phyloP scores from a whole-genome alignment of 2,888 invertebrate genomes.

The Melanargia galathea region DNA sequence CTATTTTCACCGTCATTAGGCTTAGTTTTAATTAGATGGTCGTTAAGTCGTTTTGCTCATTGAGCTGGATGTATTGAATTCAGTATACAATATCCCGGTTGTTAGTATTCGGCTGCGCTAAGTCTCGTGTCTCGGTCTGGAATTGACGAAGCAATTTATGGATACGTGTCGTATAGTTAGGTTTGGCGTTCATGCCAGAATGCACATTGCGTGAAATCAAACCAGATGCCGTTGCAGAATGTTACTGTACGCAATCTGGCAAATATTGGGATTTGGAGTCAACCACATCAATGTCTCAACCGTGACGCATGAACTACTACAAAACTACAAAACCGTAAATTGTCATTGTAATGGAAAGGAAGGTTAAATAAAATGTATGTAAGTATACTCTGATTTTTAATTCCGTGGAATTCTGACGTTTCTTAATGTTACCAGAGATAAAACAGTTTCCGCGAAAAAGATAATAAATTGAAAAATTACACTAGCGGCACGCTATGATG shows the following conservation, averaged over 20 bases:
- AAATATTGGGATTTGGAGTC: background rate
- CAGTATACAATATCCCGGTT: constrained; percentile 32
- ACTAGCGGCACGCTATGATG: no score
- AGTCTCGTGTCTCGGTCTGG: constrained; percentile 34
- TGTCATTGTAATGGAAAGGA: no score
- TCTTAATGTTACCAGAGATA: no score
- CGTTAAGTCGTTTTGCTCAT: constrained; percentile 19
- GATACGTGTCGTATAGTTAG: constrained; percentile 25
- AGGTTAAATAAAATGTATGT: no score
- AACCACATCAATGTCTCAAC: background rate
- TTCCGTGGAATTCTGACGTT: no score
- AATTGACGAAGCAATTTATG: constrained; percentile 43
- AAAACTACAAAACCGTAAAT: no score
- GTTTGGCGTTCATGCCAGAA: constrained; percentile 32
- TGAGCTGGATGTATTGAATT: constrained; percentile 24
- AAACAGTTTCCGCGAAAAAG: no score
- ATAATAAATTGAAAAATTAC: no score
- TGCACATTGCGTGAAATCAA: constrained; percentile 34
- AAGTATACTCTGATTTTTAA: no score
- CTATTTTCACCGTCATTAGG: constrained; percentile 11
- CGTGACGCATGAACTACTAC: background rate
- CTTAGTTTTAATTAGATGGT: constrained; percentile 10
- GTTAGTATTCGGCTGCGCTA: constrained; percentile 41
- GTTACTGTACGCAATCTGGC: constrained; percentile 2
- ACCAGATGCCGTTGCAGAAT: constrained; percentile 11